A percentile compares a stretch with the other conserved stretches of the same genome.
phyloP scores from a whole-genome alignment of 30 jellyfish, hydroid and myxozoan species.

The Hydractinia symbiolongicarpus region DNA sequence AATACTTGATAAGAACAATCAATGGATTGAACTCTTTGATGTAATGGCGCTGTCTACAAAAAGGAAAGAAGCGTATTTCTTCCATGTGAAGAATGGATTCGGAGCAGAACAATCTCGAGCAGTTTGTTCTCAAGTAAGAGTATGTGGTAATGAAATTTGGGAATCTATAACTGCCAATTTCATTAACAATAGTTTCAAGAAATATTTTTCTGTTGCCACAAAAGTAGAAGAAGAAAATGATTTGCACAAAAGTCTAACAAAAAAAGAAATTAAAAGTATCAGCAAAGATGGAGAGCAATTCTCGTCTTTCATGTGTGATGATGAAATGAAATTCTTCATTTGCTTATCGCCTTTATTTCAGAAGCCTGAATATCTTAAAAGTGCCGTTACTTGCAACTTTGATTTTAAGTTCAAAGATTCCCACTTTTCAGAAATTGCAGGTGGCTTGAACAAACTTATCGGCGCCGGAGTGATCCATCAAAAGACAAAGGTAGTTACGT shows the following conservation, averaged over 20 bases:
- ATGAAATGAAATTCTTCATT: neutral
- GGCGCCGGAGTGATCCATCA: neutral
- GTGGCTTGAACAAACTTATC: neutral
- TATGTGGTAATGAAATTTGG: constrained; percentile 2
- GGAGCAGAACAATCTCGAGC: neutral
- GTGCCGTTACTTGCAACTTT: neutral
- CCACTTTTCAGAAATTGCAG: neutral
- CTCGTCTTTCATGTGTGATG: neutral
- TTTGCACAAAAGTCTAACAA: neutral
- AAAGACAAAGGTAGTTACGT: neutral
- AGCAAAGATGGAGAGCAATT: neutral
- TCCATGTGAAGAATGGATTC: constrained; percentile 9
- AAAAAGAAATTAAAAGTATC: neutral
- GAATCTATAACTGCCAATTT: neutral
- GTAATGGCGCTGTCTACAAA: neutral
- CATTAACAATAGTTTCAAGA: neutral
- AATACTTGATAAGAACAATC: neutral
- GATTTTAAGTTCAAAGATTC: neutral
- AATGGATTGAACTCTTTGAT: constrained; percentile 9
- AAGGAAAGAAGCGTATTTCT: neutral
- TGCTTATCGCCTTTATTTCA: neutral
- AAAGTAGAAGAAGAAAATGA: neutral
- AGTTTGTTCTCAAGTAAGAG: neutral
- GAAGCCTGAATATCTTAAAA: neutral
- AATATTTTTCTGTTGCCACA: constrained; percentile 1